These are phyloP conservation scores for Apeira syringaria DNA, from an alignment of 2,888 invertebrate species.

Conservation along the genomic window DNA sequence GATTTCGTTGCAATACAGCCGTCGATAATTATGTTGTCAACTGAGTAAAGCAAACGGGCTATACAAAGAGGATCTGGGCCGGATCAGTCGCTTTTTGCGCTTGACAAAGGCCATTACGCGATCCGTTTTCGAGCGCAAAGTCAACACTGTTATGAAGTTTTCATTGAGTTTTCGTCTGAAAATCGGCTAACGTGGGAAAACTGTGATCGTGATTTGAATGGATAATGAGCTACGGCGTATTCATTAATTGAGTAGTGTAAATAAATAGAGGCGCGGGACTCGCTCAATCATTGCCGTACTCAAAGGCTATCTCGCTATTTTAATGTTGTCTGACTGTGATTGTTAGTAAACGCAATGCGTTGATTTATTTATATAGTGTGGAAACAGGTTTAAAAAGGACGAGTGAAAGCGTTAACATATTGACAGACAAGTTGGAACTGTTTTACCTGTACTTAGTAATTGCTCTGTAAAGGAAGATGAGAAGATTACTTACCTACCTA, in stretches of 20 bases:
- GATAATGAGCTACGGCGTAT: conserved; percentile 70
- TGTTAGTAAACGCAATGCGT: conserved; percentile 49
- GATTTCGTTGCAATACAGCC: conserved; percentile 46
- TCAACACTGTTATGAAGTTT: conserved; percentile 80
- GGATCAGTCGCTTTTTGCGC: conserved; percentile 79
- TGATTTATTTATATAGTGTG: conserved; percentile 19
- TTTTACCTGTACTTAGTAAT: no score
- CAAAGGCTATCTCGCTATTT: conserved; percentile 61
- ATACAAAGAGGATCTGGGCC: conserved; percentile 72
- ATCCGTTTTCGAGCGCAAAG: conserved; percentile 73
- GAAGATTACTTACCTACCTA: no score
- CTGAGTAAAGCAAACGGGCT: conserved; percentile 69
- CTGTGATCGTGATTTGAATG: conserved; percentile 75
- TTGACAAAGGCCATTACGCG: conserved; percentile 77
- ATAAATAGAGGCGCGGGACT: conserved; percentile 58
- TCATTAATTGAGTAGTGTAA: conserved; percentile 78
- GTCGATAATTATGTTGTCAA: conserved; percentile 77
- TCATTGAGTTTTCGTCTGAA: conserved; percentile 67
- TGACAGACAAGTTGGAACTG: neutral
- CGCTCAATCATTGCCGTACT: conserved; percentile 64
- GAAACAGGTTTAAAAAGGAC: neutral
- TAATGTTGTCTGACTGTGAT: conserved; percentile 54
- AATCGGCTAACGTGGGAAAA: conserved; percentile 72
- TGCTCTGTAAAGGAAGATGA: no score
- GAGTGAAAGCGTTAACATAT: neutral